Evolutionary conservation across 2,888 invertebrate species (phyloP).

Genomic region (Diabrotica balteata): DNA sequence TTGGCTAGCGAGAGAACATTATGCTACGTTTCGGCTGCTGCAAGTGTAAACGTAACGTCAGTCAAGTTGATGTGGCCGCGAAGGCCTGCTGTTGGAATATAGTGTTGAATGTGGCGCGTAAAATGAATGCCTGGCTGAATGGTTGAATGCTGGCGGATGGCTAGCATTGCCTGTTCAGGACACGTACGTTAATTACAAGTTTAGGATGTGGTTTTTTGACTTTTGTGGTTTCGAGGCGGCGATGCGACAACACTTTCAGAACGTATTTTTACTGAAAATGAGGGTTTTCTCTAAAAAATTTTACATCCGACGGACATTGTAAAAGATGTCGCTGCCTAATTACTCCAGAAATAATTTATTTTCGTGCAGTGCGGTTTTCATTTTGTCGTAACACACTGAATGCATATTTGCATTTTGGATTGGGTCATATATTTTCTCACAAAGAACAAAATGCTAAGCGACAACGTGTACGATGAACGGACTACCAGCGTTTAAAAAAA

Average conservation of each 20-base stretch:
- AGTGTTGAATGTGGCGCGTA: constrained; percentile 32
- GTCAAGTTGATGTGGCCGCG: constrained; percentile 33
- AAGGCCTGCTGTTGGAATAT: constrained; percentile 22
- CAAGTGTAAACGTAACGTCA: constrained; percentile 41
- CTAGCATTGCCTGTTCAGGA: constrained; percentile 28
- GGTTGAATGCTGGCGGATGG: constrained; percentile 14
- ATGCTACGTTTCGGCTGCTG: constrained; percentile 32
- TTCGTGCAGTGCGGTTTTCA: background rate
- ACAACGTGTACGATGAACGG: no score
- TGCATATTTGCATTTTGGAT: no score
- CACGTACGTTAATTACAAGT: constrained; percentile 40
- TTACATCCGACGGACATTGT: constrained; percentile 9
- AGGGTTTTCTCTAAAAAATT: constrained; percentile 14
- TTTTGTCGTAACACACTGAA: no score
- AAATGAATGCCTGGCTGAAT: constrained; percentile 31
- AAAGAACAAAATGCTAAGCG: no score
- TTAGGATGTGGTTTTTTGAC: constrained; percentile 33
- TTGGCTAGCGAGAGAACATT: constrained; percentile 30
- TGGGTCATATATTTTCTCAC: no score
- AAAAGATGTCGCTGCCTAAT: constrained; percentile 2
- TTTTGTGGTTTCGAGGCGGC: constrained; percentile 24
- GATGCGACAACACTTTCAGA: constrained; percentile 1
- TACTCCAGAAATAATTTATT: constrained; percentile 14
- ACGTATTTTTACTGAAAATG: constrained; percentile 8
- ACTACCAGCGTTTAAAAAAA: no score